Evolutionary conservation across 2,888 invertebrate species (phyloP), one percentile per base, ranked within the genome.

Genomic region (Cephus spinipes): DNA sequence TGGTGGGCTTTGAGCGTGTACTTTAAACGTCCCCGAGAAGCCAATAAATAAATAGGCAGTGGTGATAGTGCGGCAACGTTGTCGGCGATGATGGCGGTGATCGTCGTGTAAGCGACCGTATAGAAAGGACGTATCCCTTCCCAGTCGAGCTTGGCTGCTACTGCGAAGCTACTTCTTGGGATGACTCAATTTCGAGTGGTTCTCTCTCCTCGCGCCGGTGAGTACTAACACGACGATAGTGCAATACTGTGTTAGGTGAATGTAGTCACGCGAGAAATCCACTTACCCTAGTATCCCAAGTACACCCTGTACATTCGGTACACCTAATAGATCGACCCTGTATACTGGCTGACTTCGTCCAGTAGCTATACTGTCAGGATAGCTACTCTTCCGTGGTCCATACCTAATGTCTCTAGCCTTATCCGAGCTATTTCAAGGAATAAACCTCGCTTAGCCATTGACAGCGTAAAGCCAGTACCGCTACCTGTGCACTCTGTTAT

Each of bases 181-280:
- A 87, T 86, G 85, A 85, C 87, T 89, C 89, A 87, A 89, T 89
- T 89, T 86, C 81, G 85, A 84, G 80, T 31, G 81, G 84, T 86
- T 86, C 88, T 84, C 85, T 85, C 85, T 55, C 55, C 23, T 55
- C 23, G 6, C 55, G 23, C 55, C 9, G 55, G 55, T 23, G 85
- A 82, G 82, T 83, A 85, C 84, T 88, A 86, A 87, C 87, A 85
- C 86, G 88, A 87, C 84, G 85, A 84, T 84, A 89, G 89, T 89
- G 89, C 88, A 86, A 88, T 88, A 81, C 88, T 85, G 83, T 89
- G 89, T 89, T 86, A 87, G 86, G 85, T 85, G 85, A 85, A 86
- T 85, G 87, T 86, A 88, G 86, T 87, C 85, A 85, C 87, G 85
- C 89, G 89, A 88, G 88, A 88, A 88, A 89, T 89, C 87, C 88